Percentiles rank a stretch among this genome's conserved stretches.
Conservation (phyloP, 2,888 invertebrate genomes). For the Polylopha cassiicola region DNA sequence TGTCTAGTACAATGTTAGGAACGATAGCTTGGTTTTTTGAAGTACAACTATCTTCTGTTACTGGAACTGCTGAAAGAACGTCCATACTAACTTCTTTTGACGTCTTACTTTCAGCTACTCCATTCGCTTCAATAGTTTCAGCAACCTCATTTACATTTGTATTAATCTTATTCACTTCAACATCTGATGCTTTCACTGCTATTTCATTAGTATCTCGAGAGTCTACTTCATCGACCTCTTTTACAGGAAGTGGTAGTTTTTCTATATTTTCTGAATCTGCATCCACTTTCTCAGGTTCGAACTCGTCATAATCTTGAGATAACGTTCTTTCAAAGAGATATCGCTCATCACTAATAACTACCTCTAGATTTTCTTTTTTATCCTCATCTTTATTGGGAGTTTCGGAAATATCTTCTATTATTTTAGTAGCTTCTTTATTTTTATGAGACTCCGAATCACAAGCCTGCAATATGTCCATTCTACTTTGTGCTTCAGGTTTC, state of each 20-base stretch:
- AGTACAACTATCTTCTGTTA: background rate
- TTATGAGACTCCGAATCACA: background rate
- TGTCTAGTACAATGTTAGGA: too few species aligned
- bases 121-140: background rate
- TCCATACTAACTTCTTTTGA: background rate
- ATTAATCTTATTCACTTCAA: too few species aligned
- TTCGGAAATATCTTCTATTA: too few species aligned
- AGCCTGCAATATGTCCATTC: background rate
- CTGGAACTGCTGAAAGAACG: background rate
- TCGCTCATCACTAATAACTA: constrained; percentile 15
- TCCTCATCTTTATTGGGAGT: too few species aligned
- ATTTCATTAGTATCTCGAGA: background rate
- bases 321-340: constrained; percentile 18
- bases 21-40: background rate
- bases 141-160: too few species aligned
- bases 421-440: too few species aligned
- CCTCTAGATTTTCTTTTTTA: background rate
- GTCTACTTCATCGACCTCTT: too few species aligned
- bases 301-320: constrained; percentile 17
- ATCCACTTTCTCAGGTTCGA: background rate
- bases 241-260: too few species aligned
- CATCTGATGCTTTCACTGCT: too few species aligned
- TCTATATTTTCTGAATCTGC: background rate
- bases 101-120: background rate
- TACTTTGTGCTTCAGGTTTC: background rate